Base-by-base conservation (phyloP, 2,113 vertebrate genomes). In the Misgurnus anguillicaudatus region DNA sequence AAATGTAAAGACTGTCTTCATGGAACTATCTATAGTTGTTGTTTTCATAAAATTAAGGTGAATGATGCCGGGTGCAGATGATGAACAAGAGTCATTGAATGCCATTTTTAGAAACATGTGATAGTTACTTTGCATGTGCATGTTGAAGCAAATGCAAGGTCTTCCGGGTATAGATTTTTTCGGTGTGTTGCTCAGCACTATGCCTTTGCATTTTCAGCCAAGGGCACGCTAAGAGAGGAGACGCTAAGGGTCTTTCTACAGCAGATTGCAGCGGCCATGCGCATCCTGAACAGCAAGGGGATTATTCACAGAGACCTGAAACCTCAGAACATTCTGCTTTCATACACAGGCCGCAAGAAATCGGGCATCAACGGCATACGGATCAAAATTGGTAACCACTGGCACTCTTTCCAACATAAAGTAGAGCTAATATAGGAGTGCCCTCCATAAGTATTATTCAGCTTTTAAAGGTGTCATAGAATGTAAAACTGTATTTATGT, bases 261-360 rank as follows among this genome's bases (percentile, higher is more conserved):
- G 92, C 97, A 99, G 91, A 99, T 99, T 16, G 94, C 97, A 3
- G 95, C 96, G 0, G 96, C 97, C 82, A 98, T 99, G 97, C 89
- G 94, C 3, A 90, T 95, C 77, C 94, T 99, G 61, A 94, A 98
- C 89, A 96, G 94, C 86, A 99, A 98, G 87, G 97, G 97, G 62
- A 95, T 99, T 86, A 98, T 99, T 87, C 97, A 98, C 84, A 91
- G 97, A 11, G 97, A 98, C 78, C 95, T 98, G 10, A 99, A 99
- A 65, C 97, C 97, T 0, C 97, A 98, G 89, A 99, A 99, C 87
- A 99, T 99, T 68, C 92, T 99, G 65, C 77, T 99, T 82, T 96
- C 96, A 0, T 97, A 98, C 0, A 85, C 88, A 42, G 95, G 86
- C 55, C 96, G 95, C 60, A 93, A 94, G 80, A 98, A 94, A 85